Conservation (phyloP, 2,797 vertebrate genomes). For the Sebastes paucispinis region DNA sequence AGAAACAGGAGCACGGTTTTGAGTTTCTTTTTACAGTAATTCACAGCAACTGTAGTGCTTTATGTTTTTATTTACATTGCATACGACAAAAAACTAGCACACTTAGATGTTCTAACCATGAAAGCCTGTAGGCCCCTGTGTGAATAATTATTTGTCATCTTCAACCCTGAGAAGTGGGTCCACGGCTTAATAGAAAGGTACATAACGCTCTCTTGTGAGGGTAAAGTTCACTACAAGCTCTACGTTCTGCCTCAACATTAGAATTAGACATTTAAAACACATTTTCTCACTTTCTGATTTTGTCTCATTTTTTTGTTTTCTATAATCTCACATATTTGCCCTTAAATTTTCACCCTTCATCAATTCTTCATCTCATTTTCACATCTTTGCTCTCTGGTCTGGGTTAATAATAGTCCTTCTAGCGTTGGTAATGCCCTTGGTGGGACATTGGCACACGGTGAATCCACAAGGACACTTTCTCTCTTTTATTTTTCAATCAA, state of each 20-base stretch:
- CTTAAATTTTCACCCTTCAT: slow-evolving; percentile 17
- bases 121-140: background rate
- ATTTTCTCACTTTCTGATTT: background rate
- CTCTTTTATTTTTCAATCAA: slow-evolving; percentile 19
- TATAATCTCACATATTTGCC: background rate
- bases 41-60: slow-evolving; percentile 11
- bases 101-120: background rate
- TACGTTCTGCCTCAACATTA: slow-evolving; percentile 1
- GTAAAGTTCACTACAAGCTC: slow-evolving; percentile 30
- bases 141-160: slow-evolving; percentile 37
- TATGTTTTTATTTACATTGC: slow-evolving; percentile 39
- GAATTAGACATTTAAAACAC: background rate
- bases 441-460: slow-evolving; percentile 50
- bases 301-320: background rate
- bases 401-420: slow-evolving; percentile 21
- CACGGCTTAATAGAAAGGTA: slow-evolving; percentile 46
- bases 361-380: background rate
- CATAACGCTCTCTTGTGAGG: background rate
- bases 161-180: slow-evolving; percentile 29
- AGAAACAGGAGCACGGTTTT: background rate
- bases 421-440: slow-evolving; percentile 9
- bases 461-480: slow-evolving; percentile 42
- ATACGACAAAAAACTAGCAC: slow-evolving; percentile 10
- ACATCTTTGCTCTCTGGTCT: slow-evolving; percentile 1
- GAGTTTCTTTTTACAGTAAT: slow-evolving; percentile 3